Base-by-base conservation (phyloP, 1,140 invertebrate species). In the Hycleus cichorii region DNA sequence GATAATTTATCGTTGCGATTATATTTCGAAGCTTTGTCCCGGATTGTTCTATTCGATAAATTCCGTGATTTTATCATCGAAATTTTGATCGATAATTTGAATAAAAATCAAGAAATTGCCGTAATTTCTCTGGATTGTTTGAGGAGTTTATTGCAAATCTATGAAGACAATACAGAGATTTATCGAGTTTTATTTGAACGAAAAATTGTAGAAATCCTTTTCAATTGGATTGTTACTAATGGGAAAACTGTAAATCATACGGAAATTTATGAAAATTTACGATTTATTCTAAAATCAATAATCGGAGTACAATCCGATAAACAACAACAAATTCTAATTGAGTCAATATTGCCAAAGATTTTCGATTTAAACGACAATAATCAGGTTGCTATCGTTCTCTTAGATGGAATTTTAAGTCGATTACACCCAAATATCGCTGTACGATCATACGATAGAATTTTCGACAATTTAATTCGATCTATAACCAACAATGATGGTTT, bases 321-420 rank as follows among this genome's bases (percentile, higher is more conserved):
- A 47, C 62, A 64, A 53, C 49, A 40, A n/a, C 11, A 49, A 38
- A 49, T 32, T 32, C 4, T 64, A 12, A n/a, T 58, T 4, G 8
- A 45, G 2, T 39, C 47, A 43, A 27, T 60, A 45, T 58, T 56
- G 25, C 25, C 24, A 32, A 40, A 26, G 25, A 39, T 63, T 26
- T 32, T 32, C 32, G 54, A 51, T 47, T n/a, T n/a, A 60, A 47
- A 4, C 60, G 72, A 59, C 66, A 72, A 12, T 51, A 50, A 38
- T 64, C 72, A 39, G 18, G 32, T 7, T 32, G 2, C 7, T 57
- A 71, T 76, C 40, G 61, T 72, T 26, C 49, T 78, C 4, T 49
- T 78, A 12, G 74, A 76, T 68, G 73, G 72, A 55, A 59, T 80
- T 46, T 75, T 77, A 47, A 66, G 62, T 27, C 67, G 72, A 4